A percentile compares a stretch with the other conserved stretches of the same genome.
Evolutionary conservation across 2,888 invertebrate genomes (phyloP).

Genomic region (Agriopis aurantiaria): DNA sequence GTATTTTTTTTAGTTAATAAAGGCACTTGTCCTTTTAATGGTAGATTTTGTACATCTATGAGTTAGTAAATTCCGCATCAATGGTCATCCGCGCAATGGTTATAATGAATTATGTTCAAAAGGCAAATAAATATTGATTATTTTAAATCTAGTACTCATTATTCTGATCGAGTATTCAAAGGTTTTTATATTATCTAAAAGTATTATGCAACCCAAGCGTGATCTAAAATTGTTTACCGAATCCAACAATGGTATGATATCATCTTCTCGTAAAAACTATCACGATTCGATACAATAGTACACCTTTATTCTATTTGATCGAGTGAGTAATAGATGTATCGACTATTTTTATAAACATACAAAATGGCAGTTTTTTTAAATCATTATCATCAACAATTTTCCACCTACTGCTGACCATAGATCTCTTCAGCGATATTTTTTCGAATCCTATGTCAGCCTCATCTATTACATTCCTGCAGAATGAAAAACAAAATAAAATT

Average conservation of each 20-base stretch:
- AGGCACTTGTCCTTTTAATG: too few species aligned
- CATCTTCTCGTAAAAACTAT: slow-evolving; percentile 20
- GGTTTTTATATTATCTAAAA: neutral
- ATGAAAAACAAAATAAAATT: too few species aligned
- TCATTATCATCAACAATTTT: slow-evolving; percentile 5
- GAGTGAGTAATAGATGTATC: slow-evolving; percentile 4
- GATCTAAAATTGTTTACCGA: slow-evolving; percentile 11
- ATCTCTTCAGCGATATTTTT: too few species aligned
- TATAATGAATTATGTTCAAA: too few species aligned
- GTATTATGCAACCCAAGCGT: neutral
- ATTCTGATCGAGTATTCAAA: neutral
- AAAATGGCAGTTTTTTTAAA: neutral
- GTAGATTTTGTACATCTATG: too few species aligned
- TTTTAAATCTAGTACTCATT: neutral
- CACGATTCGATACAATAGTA: slow-evolving; percentile 15
- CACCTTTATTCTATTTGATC: slow-evolving; percentile 9
- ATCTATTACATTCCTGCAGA: too few species aligned
- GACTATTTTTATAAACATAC: neutral
- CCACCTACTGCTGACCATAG: too few species aligned
- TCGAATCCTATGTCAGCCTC: too few species aligned
- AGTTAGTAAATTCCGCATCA: too few species aligned
- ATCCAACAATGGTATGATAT: slow-evolving; percentile 16
- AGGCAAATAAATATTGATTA: too few species aligned
- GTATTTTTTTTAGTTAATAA: too few species aligned
- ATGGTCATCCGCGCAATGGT: too few species aligned